phyloP scores from a whole-genome alignment of 1,140 invertebrate genomes.

The Drosophila santomea region DNA sequence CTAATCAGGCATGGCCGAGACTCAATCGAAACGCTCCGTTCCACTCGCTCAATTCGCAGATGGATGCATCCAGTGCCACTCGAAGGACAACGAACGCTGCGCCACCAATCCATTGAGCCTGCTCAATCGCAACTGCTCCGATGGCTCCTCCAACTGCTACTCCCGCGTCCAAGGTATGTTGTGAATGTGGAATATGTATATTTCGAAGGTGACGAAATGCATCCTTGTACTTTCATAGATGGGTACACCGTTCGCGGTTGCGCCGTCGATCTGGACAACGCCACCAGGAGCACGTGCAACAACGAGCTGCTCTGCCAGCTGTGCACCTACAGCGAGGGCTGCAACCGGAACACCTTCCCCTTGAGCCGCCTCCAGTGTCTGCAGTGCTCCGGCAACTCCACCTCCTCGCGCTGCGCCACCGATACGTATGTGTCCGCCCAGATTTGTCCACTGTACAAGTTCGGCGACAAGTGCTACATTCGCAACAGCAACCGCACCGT shows the following conservation, averaged over 20 bases:
- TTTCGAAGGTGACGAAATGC: too few species aligned
- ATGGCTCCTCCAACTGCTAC: constrained; percentile 57
- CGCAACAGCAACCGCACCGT: constrained; percentile 61
- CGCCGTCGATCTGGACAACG: constrained; percentile 64
- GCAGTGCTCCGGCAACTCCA: constrained; percentile 70
- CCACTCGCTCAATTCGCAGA: constrained; percentile 51
- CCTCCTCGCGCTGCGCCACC: constrained; percentile 56
- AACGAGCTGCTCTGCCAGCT: constrained; percentile 75
- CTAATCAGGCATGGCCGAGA: constrained; percentile 28
- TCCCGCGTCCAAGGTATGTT: constrained; percentile 54
- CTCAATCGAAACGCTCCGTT: constrained; percentile 23
- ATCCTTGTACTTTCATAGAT: constrained; percentile 30
- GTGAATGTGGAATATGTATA: too few species aligned
- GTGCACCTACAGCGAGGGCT: constrained; percentile 67
- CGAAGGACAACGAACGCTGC: constrained; percentile 62
- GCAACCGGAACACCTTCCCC: constrained; percentile 75
- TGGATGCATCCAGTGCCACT: constrained; percentile 77
- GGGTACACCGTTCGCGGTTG: constrained; percentile 78
- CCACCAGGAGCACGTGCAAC: constrained; percentile 50
- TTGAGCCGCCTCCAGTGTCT: constrained; percentile 62
- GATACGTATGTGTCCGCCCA: constrained; percentile 47
- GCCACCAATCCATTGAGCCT: constrained; percentile 69
- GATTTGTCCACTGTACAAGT: constrained; percentile 67
- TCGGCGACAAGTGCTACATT: constrained; percentile 79
- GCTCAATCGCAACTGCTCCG: constrained; percentile 62